phyloP scores from a whole-genome alignment of 1,140 invertebrate genomes.

The Pseudomyrmex flavicornis region DNA sequence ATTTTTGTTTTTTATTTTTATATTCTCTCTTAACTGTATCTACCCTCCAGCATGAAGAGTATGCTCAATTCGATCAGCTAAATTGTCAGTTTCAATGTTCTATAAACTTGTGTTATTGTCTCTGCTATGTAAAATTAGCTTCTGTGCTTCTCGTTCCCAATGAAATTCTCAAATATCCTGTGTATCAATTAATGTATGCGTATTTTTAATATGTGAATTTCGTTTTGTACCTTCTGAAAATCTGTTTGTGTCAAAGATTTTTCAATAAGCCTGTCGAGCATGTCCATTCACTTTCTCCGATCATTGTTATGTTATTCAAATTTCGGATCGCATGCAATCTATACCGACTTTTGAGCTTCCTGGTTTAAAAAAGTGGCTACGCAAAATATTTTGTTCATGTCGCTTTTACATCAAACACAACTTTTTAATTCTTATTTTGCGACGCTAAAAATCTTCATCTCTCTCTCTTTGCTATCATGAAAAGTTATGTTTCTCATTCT shows the following conservation, averaged over 20 bases:
- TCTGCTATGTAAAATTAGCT: slow-evolving; percentile 7
- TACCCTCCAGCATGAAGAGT: neutral
- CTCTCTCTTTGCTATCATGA: slow-evolving; percentile 48
- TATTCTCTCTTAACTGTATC: neutral
- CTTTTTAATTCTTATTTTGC: slow-evolving; percentile 58
- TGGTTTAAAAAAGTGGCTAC: slow-evolving; percentile 70
- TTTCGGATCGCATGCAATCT: slow-evolving; percentile 84
- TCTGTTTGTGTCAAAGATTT: slow-evolving; percentile 26
- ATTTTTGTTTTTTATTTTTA: slow-evolving; percentile 4
- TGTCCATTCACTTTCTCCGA: slow-evolving; percentile 47
- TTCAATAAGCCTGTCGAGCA: slow-evolving; percentile 53
- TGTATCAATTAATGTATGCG: slow-evolving; percentile 7
- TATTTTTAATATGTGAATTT: slow-evolving; percentile 30
- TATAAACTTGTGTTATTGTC: slow-evolving; percentile 28
- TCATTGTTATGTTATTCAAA: slow-evolving; percentile 71
- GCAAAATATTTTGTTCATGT: slow-evolving; percentile 68
- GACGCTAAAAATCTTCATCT: slow-evolving; percentile 44
- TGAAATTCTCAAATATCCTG: slow-evolving; percentile 35
- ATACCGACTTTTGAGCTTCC: slow-evolving; percentile 82
- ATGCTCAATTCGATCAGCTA: slow-evolving; percentile 29
- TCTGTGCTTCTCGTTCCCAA: no score
- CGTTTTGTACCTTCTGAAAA: neutral
- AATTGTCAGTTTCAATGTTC: slow-evolving; percentile 15
- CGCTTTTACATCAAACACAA: slow-evolving; percentile 64
- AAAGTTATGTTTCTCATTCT: slow-evolving; percentile 29